Base-by-base conservation (phyloP, 2,113 vertebrate genomes). In the Salvelinus alpinus region DNA sequence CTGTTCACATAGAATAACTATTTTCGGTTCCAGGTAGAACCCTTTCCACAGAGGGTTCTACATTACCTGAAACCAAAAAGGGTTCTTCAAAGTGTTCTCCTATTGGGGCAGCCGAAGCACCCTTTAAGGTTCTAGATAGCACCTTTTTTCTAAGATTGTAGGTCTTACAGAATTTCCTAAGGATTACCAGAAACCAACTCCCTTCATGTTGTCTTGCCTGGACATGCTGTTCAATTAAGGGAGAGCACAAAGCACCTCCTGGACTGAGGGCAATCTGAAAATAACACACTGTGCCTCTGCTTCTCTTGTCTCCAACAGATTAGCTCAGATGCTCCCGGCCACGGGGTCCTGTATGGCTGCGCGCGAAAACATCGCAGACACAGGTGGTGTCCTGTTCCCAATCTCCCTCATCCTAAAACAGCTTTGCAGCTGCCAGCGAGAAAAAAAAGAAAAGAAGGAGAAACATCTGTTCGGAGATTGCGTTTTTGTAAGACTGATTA, bases 381-480 rank as follows among this genome's bases (percentile, higher is more conserved):
- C 85, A 88, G 88, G 91, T 90, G 38, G 38, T 44, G 38, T 44
- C 38, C 38, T 44, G 38, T 44, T 44, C 38, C 38, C 38, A 44
- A 11, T 12, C 38, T 44, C 38, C 9, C 38, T 44, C 38, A 44
- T 44, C 8, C 77, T 73, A 73, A 68, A 70, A 79, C 80, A 70
- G 82, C 81, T 87, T 78, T 87, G 14, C 89, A 82, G 82, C 88
- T 84, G 84, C 79, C 44, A 70, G 72, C 66, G 6, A 29, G 34
- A 2, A 47, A 34, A 24, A 16, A 7, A 24, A 78, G 68, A 70
- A 76, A 70, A 78, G 76, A 11, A 44, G 74, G 85, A 80, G 71
- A 89, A 91, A 83, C 89, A 91, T 91, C 89, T 91, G 89, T 86
- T 84, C 73, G 13, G 74, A 89, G 84, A 87, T 88, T 88, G 87